A percentile compares a stretch with the other conserved stretches of the same genome.
phyloP scores from a whole-genome alignment of 2,888 invertebrate genomes.

The Acleris holmiana region DNA sequence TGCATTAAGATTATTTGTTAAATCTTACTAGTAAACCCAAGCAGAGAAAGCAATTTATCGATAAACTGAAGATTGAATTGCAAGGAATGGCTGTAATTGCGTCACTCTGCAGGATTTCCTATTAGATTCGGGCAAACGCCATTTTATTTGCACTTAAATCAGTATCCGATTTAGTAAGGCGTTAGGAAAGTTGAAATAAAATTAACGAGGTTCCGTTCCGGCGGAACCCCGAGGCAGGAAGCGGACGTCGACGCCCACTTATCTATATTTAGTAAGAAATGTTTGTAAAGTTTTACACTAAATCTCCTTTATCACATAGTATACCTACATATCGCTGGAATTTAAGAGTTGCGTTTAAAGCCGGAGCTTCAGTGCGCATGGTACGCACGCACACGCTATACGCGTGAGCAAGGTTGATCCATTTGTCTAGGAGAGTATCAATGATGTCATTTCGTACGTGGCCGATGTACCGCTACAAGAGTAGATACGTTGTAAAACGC shows the following conservation, averaged over 20 bases:
- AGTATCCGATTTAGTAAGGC: slow-evolving; percentile 70
- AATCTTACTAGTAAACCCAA: too few relatives aligned
- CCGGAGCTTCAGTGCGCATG: too few relatives aligned
- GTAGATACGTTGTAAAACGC: too few relatives aligned
- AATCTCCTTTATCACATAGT: slow-evolving; percentile 33
- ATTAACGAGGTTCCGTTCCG: slow-evolving; percentile 74
- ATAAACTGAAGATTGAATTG: neutral
- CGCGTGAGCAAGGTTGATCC: too few relatives aligned
- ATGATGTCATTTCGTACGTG: too few relatives aligned
- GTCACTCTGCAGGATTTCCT: slow-evolving; percentile 16
- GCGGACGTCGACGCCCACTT: slow-evolving; percentile 65
- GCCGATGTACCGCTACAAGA: too few relatives aligned
- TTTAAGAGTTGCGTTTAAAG: too few relatives aligned
- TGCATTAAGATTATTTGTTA: too few relatives aligned
- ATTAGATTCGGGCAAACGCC: slow-evolving; percentile 20
- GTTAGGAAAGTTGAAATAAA: slow-evolving; percentile 69
- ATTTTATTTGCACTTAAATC: slow-evolving; percentile 40
- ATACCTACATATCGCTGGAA: too few relatives aligned
- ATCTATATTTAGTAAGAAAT: slow-evolving; percentile 68
- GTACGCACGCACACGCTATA: too few relatives aligned
- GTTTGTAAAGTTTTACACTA: slow-evolving; percentile 67
- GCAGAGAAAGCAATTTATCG: neutral
- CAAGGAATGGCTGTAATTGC: slow-evolving; percentile 12
- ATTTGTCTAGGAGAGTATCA: too few relatives aligned
- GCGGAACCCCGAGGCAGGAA: slow-evolving; percentile 70